Evolutionary conservation across 2,888 invertebrate genomes (phyloP), one percentile per base, ranked within the genome.

Genomic region (Galerucella calmariensis): DNA sequence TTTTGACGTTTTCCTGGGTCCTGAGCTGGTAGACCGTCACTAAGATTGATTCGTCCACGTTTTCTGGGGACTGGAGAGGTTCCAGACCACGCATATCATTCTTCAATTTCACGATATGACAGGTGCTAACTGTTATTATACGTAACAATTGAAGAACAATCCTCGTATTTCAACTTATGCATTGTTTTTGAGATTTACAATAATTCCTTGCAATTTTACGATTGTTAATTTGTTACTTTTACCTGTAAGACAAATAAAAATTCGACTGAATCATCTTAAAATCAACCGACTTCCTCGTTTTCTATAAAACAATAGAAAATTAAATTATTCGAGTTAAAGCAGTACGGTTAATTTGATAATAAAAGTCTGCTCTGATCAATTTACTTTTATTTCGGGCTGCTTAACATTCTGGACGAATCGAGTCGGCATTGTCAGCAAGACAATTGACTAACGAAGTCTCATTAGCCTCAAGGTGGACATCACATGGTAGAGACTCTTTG

Each of bases 391-490:
- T 77, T 72, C 75, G n/a, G 75, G 75, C 75, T 79, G 78, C 79
- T 84, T 83, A 81, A 79, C 81, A 84, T 84, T 83, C 84, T 79
- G 81, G 48, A 75, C 82, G 78, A 80, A 80, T 76, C 79, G 75
- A 77, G 79, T 70, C 81, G 83, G 81, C 83, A 80, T 83, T 83
- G 84, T 84, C 84, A 84, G 84, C 83, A 81, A 82, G 81, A 84
- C 84, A 85, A 85, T 84, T 84, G 84, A 83, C 84, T 84, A 84
- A 84, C 84, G 84, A 84, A 82, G 82, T 79, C 84, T 84, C 83
- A 84, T 84, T 84, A 84, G 84, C 82, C 81, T 82, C 82, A 82
- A 83, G 83, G 82, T 84, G 82, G 83, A 84, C 83, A 80, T 83
- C 82, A 74, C 72, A 56, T 72, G n/a, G n/a, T n/a, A n/a, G n/a